Evolutionary conservation across 1,140 invertebrate genomes (phyloP).

Genomic region (Theocolax elegans): DNA sequence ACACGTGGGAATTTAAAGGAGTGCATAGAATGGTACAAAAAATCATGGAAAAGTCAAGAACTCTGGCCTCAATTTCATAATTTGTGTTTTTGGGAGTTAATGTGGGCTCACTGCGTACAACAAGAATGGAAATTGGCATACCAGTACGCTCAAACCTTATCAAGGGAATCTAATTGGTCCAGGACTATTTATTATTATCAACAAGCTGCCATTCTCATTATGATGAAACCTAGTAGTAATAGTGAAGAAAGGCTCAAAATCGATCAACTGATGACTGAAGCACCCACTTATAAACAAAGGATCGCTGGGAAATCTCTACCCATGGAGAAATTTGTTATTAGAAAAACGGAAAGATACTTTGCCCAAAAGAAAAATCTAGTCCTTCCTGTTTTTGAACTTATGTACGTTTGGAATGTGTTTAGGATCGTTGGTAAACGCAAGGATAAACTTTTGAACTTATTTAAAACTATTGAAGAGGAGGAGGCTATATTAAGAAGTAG

Average conservation of each 20-base stretch:
- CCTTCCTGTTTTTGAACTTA: constrained; percentile 87
- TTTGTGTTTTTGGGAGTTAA: constrained; percentile 94
- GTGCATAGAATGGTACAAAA: constrained; percentile 82
- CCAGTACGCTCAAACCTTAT: constrained; percentile 77
- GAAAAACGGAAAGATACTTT: constrained; percentile 83
- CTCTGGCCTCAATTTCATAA: constrained; percentile 96
- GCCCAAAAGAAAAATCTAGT: constrained; percentile 79
- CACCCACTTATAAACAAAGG: constrained; percentile 84
- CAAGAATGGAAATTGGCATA: constrained; percentile 79
- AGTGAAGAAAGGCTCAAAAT: constrained; percentile 67
- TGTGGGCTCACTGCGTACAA: constrained; percentile 85
- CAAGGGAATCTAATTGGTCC: constrained; percentile 90
- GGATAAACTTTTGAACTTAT: constrained; percentile 76
- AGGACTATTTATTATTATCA: constrained; percentile 91
- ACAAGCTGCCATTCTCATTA: constrained; percentile 83
- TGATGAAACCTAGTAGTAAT: constrained; percentile 72
- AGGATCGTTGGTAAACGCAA: constrained; percentile 81
- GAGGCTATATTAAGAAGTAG: constrained; percentile 61
- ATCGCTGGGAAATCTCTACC: constrained; percentile 97
- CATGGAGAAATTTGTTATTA: constrained; percentile 94
- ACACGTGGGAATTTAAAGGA: constrained; percentile 82
- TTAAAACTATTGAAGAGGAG: constrained; percentile 77
- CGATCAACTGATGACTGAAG: constrained; percentile 74
- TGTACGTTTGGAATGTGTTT: constrained; percentile 96
- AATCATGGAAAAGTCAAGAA: constrained; percentile 85